Percentiles rank a stretch among this genome's conserved stretches.
These are phyloP conservation scores for Odontocolon sp. DNA, from an alignment of 2,888 invertebrate genomes.

Conservation along the genomic window DNA sequence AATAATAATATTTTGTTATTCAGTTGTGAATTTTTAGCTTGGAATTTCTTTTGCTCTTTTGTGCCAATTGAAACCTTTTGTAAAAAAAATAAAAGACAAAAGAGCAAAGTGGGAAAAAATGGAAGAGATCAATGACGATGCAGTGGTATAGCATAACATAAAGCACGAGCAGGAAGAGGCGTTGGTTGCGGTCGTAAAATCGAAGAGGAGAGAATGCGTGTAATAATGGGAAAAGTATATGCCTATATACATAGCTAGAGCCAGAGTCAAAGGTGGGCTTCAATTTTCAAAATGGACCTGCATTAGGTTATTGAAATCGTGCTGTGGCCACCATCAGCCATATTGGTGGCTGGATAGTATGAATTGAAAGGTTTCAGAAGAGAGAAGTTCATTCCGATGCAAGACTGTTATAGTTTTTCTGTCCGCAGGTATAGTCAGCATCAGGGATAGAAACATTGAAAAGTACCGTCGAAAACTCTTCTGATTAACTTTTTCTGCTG, in stretches of 20 bases:
- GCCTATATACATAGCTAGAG: neutral
- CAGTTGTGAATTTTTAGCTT: no score
- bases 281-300: slow-evolving; percentile 57
- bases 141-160: neutral
- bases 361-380: slow-evolving; percentile 39
- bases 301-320: slow-evolving; percentile 57
- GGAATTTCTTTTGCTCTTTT: no score
- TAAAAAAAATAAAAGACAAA: neutral
- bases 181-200: slow-evolving; percentile 38
- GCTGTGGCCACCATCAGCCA: slow-evolving; percentile 33
- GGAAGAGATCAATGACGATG: neutral
- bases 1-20: no score
- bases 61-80: neutral
- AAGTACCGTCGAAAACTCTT: no score
- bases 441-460: no score
- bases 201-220: slow-evolving; percentile 28
- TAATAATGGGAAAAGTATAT: slow-evolving; percentile 50
- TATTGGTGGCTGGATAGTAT: neutral
- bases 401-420: neutral
- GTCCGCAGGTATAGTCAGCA: no score
- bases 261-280: slow-evolving; percentile 30
- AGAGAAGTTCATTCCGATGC: slow-evolving; percentile 20
- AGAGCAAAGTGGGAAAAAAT: neutral
- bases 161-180: neutral
- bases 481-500: no score